Evolutionary conservation across 2,888 invertebrate species (phyloP).

Genomic region (Bellardia pandia): DNA sequence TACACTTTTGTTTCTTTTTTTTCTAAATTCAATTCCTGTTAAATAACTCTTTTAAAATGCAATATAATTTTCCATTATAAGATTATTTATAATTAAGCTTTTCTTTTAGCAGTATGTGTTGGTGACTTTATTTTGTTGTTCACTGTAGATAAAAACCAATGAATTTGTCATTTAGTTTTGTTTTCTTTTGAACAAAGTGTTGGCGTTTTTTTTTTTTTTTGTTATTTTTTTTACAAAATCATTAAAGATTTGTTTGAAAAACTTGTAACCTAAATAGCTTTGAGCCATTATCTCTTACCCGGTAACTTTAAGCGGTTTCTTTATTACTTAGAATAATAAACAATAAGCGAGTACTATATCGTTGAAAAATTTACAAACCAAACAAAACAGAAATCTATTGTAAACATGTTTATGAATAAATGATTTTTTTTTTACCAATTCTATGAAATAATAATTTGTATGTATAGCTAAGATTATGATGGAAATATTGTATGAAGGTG

Average conservation of each 20-base stretch:
- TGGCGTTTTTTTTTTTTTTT: slow-evolving; percentile 43
- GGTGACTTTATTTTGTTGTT: no score
- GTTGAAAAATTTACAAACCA: background rate
- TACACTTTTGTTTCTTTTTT: no score
- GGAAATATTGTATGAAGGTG: slow-evolving; percentile 45
- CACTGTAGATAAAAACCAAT: background rate
- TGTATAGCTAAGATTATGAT: slow-evolving; percentile 42
- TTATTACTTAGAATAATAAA: slow-evolving; percentile 6
- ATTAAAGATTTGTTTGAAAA: slow-evolving; percentile 29
- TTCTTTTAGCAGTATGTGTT: no score
- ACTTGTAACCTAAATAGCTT: slow-evolving; percentile 64
- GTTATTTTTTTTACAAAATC: slow-evolving; percentile 12
- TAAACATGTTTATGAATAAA: slow-evolving; percentile 30
- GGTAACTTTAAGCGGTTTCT: slow-evolving; percentile 30
- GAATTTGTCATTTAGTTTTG: background rate
- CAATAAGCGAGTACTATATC: slow-evolving; percentile 5
- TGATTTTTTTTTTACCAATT: slow-evolving; percentile 21
- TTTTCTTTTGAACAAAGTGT: slow-evolving; percentile 51
- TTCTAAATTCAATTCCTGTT: no score
- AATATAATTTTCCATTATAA: no score
- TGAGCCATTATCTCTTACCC: slow-evolving; percentile 50
- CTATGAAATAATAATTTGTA: slow-evolving; percentile 33
- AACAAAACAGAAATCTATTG: slow-evolving; percentile 9
- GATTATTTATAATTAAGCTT: no score
- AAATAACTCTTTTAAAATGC: no score